A percentile compares a stretch with the other conserved stretches of the same genome.
These are phyloP conservation scores for Conops quadrifasciatus DNA, from an alignment of 2,888 invertebrate genomes.

Conservation along the genomic window DNA sequence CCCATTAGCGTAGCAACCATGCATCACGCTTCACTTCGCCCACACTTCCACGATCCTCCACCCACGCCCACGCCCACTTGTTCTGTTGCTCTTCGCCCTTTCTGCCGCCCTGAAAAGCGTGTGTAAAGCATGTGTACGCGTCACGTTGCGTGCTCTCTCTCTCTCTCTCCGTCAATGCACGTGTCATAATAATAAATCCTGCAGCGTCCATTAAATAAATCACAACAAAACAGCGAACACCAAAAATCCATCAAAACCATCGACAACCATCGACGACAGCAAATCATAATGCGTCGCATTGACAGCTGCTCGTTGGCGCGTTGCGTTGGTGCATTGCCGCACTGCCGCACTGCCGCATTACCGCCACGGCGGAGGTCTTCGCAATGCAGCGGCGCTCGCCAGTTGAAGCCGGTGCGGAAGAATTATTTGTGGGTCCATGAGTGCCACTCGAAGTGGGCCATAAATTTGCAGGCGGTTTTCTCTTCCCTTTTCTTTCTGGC, in stretches of 20 bases:
- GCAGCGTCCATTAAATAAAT: conserved; percentile 27
- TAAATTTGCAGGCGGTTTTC: conserved; percentile 26
- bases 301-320: conserved; percentile 23
- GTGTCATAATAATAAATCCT: conserved; percentile 15
- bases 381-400: not conserved
- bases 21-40: too few relatives aligned
- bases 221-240: conserved; percentile 27
- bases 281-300: conserved; percentile 30
- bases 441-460: conserved; percentile 27
- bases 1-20: too few relatives aligned
- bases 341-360: not conserved
- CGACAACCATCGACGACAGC: conserved; percentile 18
- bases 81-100: not conserved
- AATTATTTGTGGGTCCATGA: conserved; percentile 26
- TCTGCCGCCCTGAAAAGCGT: too few relatives aligned
- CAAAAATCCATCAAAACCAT: conserved; percentile 25
- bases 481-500: not conserved
- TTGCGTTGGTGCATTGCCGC: not conserved
- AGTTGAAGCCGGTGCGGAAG: conserved; percentile 13
- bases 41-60: too few relatives aligned
- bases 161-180: not conserved
- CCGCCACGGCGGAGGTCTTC: not conserved
- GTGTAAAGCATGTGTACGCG: not conserved
- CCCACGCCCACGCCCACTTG: not conserved
- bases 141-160: not conserved